These are phyloP conservation scores for Cosmia pyralina DNA, from an alignment of 2,888 invertebrate species.

Conservation along the genomic window DNA sequence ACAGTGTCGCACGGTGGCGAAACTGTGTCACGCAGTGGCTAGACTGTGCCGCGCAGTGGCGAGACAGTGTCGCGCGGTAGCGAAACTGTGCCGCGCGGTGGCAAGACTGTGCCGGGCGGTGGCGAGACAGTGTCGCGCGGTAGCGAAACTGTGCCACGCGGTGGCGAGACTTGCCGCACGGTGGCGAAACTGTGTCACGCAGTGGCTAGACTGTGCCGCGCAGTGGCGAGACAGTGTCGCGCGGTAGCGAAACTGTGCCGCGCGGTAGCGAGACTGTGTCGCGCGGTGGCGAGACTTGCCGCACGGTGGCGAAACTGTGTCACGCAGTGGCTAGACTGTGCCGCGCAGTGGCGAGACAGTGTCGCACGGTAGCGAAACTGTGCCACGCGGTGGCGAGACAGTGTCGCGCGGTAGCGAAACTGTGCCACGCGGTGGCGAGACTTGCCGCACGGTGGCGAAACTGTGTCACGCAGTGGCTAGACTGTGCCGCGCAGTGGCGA, in stretches of 20 bases:
- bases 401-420: too few relatives aligned
- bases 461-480: not conserved
- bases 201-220: constrained; percentile 4
- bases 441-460: not conserved
- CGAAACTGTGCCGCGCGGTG: too few relatives aligned
- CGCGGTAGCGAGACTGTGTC: constrained; percentile 9
- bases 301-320: too few relatives aligned
- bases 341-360: constrained; percentile 3
- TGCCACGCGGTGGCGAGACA: constrained; percentile 7
- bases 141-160: not conserved
- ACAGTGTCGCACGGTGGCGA: too few relatives aligned
- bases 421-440: not conserved
- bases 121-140: too few relatives aligned
- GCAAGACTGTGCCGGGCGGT: not conserved
- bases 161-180: too few relatives aligned
- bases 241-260: not conserved
- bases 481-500: too few relatives aligned
- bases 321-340: not conserved
- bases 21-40: not conserved
- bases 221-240: too few relatives aligned
- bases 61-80: too few relatives aligned
- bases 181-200: not conserved
- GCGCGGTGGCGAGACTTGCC: too few relatives aligned
- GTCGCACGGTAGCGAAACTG: not conserved
- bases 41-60: constrained; percentile 3